phyloP scores from a whole-genome alignment of 2,888 invertebrate genomes.

The Autographa pulchrina region DNA sequence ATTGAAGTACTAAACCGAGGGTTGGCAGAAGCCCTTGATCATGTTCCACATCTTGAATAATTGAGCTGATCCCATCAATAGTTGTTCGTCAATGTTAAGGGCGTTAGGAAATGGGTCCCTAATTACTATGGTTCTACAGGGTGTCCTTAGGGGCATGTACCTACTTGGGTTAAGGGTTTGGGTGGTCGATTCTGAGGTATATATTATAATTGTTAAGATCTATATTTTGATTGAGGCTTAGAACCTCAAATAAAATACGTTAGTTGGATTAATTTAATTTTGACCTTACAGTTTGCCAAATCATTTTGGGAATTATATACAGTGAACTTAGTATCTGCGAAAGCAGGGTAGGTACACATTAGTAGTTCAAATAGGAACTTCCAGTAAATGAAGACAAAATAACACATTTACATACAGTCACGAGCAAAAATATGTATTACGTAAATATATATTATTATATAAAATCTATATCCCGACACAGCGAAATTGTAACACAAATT shows the following conservation, averaged over 20 bases:
- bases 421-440: no score
- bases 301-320: no score
- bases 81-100: background rate
- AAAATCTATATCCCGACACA: no score
- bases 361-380: background rate
- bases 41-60: conserved; percentile 3
- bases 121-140: background rate
- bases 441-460: no score
- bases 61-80: conserved; percentile 2
- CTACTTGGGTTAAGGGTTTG: background rate
- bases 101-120: background rate
- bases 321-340: no score
- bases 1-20: background rate
- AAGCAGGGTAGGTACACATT: no score
- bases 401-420: no score
- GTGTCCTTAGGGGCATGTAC: background rate
- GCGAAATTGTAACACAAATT: no score
- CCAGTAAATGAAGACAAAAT: background rate
- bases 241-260: no score
- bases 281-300: no score
- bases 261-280: no score
- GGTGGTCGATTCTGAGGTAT: background rate
- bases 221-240: background rate
- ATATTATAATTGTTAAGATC: background rate
- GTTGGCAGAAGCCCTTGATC: background rate